Base-by-base conservation (phyloP, 2,113 vertebrate genomes). In the Ranitomeya imitator region DNA sequence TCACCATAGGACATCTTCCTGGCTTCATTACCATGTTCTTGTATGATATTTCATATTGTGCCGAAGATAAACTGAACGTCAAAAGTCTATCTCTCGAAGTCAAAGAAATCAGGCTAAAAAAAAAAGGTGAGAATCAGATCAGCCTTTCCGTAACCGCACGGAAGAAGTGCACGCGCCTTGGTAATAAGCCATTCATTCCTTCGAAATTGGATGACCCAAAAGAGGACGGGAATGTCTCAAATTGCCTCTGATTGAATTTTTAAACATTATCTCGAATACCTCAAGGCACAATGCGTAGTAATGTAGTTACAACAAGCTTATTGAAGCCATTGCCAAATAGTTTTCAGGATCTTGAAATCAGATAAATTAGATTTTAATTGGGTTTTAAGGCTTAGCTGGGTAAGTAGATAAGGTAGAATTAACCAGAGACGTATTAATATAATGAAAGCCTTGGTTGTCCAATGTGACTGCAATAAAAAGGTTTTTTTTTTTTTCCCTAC, bases 331-430 rank as follows among this genome's bases (percentile, higher is more conserved):
- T 93, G 91, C 90, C 91, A 91, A 92, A 89, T 89, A 89, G 89
- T 91, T 91, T 94, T 93, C 92, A 89, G 83, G 89, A 94, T 94
- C 91, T 92, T 94, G 93, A 92, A 92, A 96, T 96, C 89, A 89
- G 94, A 95, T 95, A 94, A 96, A 96, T 96, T 93, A 92, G 92
- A 93, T 93, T 95, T 95, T 97, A 96, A 97, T 97, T 96, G 92
- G 87, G 88, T 95, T 95, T 97, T 96, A 93, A 94, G 94, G 90
- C 93, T 93, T 92, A 96, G 92, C 92, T 91, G 93, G 95, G 93
- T 93, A 93, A 94, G 92, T 90, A 95, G 94, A 94, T 93, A 93
- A 94, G 93, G 93, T 91, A 90, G 92, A 96, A 96, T 96, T 96
- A 96, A 93, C 93, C 91, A 91, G 92, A 93, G 93, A 92, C 90